phyloP scores from a whole-genome alignment of 2,797 vertebrate genomes.

The Eremophila alpestris region DNA sequence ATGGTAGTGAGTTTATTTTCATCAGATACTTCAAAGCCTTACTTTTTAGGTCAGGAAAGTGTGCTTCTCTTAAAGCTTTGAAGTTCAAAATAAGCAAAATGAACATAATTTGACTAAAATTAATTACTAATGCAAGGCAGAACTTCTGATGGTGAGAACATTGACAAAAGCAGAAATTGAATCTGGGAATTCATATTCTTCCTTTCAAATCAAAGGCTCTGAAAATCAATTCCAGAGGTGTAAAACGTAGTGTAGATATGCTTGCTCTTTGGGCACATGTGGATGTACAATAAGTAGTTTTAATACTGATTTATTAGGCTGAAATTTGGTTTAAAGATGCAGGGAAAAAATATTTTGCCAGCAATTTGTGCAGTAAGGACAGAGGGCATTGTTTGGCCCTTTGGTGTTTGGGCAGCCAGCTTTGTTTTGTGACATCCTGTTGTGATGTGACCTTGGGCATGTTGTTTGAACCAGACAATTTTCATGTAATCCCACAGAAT shows the following conservation, averaged over 20 bases:
- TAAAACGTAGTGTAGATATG: background rate
- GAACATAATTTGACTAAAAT: slow-evolving; percentile 54
- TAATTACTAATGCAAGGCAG: slow-evolving; percentile 59
- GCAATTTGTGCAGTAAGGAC: background rate
- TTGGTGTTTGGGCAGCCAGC: background rate
- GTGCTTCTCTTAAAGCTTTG: slow-evolving; percentile 48
- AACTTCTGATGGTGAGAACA: background rate
- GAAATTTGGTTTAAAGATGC: background rate
- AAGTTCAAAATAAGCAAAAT: slow-evolving; percentile 65
- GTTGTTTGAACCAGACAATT: background rate
- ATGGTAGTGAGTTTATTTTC: slow-evolving; percentile 35
- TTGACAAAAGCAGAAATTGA: slow-evolving; percentile 6
- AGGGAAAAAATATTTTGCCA: background rate
- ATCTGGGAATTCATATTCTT: background rate
- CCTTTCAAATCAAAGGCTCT: background rate
- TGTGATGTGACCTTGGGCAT: background rate
- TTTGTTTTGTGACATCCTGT: background rate
- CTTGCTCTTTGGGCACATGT: background rate
- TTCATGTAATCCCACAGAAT: fast-evolving
- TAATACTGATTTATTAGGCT: background rate
- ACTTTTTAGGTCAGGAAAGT: slow-evolving; percentile 62
- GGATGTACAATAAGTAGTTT: background rate
- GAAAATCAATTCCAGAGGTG: background rate
- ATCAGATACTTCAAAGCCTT: slow-evolving; percentile 60
- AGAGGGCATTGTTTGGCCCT: background rate